Percentiles rank a stretch among this genome's conserved stretches.
phyloP scores from a whole-genome alignment of 2,797 vertebrate genomes.

The Podargus strigoides region DNA sequence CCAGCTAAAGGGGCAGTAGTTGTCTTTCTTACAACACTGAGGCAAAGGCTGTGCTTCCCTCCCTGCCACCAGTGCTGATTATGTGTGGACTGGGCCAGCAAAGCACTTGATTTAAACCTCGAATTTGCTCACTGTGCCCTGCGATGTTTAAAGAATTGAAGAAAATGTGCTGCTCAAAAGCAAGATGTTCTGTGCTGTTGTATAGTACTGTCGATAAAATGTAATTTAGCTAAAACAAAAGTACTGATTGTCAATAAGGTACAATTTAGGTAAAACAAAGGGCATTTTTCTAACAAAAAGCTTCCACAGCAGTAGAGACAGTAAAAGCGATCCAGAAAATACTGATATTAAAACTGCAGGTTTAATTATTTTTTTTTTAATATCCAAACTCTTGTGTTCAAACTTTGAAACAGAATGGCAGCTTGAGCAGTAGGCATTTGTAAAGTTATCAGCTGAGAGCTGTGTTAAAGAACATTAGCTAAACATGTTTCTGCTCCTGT shows the following conservation, averaged over 20 bases:
- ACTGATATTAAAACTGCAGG: neutral
- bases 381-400: neutral
- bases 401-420: neutral
- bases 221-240: slow-evolving; percentile 14
- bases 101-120: neutral
- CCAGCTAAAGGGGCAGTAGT: neutral
- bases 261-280: neutral
- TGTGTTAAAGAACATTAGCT: neutral
- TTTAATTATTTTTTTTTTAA: neutral
- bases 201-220: neutral
- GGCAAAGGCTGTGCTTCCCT: neutral
- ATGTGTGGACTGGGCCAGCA: neutral
- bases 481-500: neutral
- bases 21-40: neutral
- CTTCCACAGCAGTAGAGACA: neutral
- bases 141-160: neutral
- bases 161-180: neutral
- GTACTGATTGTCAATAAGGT: neutral
- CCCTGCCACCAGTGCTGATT: neutral
- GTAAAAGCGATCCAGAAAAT: neutral
- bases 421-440: neutral
- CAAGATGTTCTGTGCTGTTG: neutral
- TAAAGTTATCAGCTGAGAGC: neutral
- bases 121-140: neutral
- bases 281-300: neutral